Conservation (phyloP, 2,888 invertebrate genomes). For the Odontocolon sp. region DNA sequence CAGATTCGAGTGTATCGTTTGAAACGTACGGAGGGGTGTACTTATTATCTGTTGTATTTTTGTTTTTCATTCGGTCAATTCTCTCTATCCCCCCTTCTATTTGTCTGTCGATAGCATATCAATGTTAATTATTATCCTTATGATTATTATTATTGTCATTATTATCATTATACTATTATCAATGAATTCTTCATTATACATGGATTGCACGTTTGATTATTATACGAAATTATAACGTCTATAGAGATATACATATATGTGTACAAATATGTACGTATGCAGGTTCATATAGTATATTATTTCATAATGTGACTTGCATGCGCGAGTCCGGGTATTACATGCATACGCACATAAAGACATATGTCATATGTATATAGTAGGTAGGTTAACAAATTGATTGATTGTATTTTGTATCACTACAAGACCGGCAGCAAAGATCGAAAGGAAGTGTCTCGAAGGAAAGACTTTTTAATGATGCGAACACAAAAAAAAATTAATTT, state of each 20-base stretch:
- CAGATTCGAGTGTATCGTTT: conserved; percentile 41
- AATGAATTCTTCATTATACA: conserved; percentile 59
- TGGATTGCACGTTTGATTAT: conserved; percentile 64
- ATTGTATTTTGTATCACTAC: conserved; percentile 78
- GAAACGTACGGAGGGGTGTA: conserved; percentile 40
- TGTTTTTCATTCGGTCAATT: conserved; percentile 53
- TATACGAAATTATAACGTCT: conserved; percentile 63
- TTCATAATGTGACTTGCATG: conserved; percentile 64
- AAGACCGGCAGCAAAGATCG: conserved; percentile 72
- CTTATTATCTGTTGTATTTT: conserved; percentile 59
- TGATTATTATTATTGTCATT: conserved; percentile 56
- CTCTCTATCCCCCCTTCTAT: conserved; percentile 40
- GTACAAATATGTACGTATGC: conserved; percentile 73
- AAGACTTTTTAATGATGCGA: too few species aligned
- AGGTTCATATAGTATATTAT: conserved; percentile 67
- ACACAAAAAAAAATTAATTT: conserved; percentile 39
- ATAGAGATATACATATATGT: conserved; percentile 66
- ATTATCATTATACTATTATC: conserved; percentile 66
- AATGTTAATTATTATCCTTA: conserved; percentile 49
- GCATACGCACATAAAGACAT: conserved; percentile 78
- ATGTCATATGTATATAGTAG: conserved; percentile 80
- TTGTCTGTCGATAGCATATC: conserved; percentile 58
- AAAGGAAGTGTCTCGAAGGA: conserved; percentile 58
- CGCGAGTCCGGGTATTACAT: conserved; percentile 72
- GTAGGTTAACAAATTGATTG: conserved; percentile 80